phyloP scores from a whole-genome alignment of 2,113 vertebrate genomes.

The Nipponia nippon region DNA sequence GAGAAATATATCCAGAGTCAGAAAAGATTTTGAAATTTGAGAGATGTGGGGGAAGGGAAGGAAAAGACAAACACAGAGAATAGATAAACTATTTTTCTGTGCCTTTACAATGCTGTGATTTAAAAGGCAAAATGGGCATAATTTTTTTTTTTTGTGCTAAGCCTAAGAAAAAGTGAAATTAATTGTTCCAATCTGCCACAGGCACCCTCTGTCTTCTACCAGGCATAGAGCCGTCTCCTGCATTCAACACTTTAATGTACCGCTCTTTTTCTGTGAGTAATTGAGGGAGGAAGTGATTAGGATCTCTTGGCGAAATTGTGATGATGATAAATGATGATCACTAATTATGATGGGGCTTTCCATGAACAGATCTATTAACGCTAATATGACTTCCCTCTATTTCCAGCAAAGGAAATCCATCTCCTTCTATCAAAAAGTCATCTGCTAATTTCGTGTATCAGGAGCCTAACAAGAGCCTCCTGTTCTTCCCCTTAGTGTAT shows the following conservation, averaged over 20 bases:
- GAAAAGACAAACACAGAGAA: background rate
- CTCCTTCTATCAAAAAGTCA: slow-evolving; percentile 7
- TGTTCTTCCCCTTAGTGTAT: background rate
- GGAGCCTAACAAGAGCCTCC: background rate
- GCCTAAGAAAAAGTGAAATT: background rate
- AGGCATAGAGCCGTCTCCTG: background rate
- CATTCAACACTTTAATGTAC: background rate
- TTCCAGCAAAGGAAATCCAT: slow-evolving; percentile 8
- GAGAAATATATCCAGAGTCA: background rate
- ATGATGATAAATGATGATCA: background rate
- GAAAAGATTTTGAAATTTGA: background rate
- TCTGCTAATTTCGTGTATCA: background rate
- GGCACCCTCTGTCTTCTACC: background rate
- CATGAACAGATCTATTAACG: background rate
- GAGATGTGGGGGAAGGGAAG: background rate
- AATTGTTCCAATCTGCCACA: background rate
- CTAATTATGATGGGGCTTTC: slow-evolving; percentile 2
- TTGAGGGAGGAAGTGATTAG: background rate
- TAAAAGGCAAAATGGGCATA: background rate
- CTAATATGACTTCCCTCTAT: background rate
- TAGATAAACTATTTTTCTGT: background rate
- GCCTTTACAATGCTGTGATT: background rate
- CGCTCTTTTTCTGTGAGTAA: background rate
- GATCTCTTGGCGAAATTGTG: background rate
- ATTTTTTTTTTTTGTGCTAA: background rate